Base-by-base conservation (phyloP, 1,140 invertebrate species). In the Drosophila rufa region DNA sequence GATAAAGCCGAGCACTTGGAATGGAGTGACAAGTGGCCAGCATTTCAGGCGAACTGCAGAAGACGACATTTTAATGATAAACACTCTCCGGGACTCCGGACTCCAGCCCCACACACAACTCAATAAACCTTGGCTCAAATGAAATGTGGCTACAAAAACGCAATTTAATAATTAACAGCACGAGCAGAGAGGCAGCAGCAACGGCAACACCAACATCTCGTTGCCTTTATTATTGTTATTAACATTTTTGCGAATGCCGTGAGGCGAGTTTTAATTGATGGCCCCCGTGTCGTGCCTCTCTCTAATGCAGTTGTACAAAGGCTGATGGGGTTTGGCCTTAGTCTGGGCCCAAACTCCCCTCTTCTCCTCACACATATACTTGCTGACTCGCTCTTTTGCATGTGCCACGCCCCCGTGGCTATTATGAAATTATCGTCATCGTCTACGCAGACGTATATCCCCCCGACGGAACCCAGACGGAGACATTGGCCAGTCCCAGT, bases 151-250 rank as follows among this genome's bases (percentile, higher is more conserved):
- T 75, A 84, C 80, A 84, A 84, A 90, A 90, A 90, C 85, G 85
- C 85, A 90, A 89, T 89, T 90, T 82, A 90, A 89, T 89, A 89
- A 90, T 89, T 89, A 89, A 89, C 86, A 89, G 79, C 83, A 87
- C 83, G 83, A 86, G 80, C 83, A 86, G 51, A 65, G 15, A 46
- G 50, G 68, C 57, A 36, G 45, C 40, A 58, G 30, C 69, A 66
- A 6, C 55, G 48, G 48, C 58, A 57, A 36, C 36, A 65, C n/a
- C 47, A 50, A 43, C 65, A 65, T 66, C 46, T 58, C 53, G 60
- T 62, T 69, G 75, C 74, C 80, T 90, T 89, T 90, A 90, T 89
- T 89, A 89, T 89, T 89, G 84, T 89, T 89, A 89, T 89, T 89
- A 89, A 84, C 85, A 89, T 89, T 89, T 89, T 89, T 89, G 69